Conservation (phyloP, 2,888 invertebrate genomes). For the Pyrrhia umbra region DNA sequence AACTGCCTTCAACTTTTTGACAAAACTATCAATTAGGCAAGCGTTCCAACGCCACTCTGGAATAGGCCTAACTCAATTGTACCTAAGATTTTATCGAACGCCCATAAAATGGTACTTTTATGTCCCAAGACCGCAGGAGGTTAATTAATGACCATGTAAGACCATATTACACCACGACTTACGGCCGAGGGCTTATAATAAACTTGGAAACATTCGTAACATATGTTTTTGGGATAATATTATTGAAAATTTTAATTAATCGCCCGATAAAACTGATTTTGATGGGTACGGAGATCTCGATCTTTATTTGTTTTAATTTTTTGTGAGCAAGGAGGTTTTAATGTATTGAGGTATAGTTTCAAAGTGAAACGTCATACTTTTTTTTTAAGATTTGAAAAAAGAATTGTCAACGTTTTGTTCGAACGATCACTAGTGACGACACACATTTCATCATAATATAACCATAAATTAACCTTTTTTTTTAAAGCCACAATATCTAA, state of each 20-base stretch:
- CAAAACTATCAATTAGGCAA: slow-evolving; percentile 60
- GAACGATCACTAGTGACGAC: too few species aligned
- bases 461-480: too few species aligned
- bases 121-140: slow-evolving; percentile 73
- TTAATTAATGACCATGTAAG: slow-evolving; percentile 84
- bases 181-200: slow-evolving; percentile 74
- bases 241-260: slow-evolving; percentile 81
- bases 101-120: slow-evolving; percentile 81
- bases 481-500: too few species aligned
- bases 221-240: slow-evolving; percentile 83
- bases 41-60: slow-evolving; percentile 45
- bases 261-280: slow-evolving; percentile 70
- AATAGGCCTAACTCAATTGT: slow-evolving; percentile 69
- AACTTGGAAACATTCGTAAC: slow-evolving; percentile 78
- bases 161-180: slow-evolving; percentile 81
- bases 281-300: slow-evolving; percentile 61
- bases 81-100: slow-evolving; percentile 74
- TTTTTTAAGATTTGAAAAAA: slow-evolving; percentile 22
- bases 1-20: slow-evolving; percentile 40
- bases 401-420: slow-evolving; percentile 3
- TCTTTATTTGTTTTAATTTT: slow-evolving; percentile 46
- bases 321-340: slow-evolving; percentile 27
- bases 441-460: too few species aligned
- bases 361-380: slow-evolving; percentile 52
- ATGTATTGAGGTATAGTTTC: slow-evolving; percentile 30